A percentile compares a stretch with the other conserved stretches of the same genome.
Conservation (phyloP, 2,797 vertebrate species). For the Agapornis canus region DNA sequence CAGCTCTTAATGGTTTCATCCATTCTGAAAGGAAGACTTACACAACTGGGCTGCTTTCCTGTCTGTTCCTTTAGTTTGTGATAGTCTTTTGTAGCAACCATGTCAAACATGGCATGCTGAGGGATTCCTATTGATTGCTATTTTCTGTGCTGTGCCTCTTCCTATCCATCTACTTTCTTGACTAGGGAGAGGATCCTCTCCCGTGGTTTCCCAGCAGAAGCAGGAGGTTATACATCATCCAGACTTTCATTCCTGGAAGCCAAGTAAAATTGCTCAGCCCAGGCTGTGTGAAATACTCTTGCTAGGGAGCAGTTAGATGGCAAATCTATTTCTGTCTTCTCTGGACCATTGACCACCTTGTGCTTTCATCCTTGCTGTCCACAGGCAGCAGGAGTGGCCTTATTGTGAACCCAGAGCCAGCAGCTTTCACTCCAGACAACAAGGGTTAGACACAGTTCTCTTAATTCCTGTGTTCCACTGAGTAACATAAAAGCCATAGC, state of each 20-base stretch:
- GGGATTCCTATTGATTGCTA: neutral
- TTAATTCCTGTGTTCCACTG: neutral
- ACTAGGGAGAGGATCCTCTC: neutral
- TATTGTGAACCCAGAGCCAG: neutral
- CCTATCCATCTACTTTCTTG: neutral
- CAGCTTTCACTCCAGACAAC: neutral
- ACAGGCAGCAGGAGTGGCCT: neutral
- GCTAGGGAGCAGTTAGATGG: neutral
- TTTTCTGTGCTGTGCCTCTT: neutral
- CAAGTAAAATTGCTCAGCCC: too few relatives aligned
- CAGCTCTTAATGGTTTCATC: neutral
- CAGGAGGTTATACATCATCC: neutral
- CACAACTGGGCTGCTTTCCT: neutral
- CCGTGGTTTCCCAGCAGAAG: neutral
- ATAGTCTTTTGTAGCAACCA: accelerated
- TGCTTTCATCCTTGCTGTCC: neutral
- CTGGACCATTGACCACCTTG: neutral
- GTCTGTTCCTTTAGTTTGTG: neutral
- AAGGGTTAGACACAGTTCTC: neutral
- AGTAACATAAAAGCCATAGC: neutral
- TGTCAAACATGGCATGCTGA: neutral
- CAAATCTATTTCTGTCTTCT: neutral
- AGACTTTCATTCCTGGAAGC: neutral
- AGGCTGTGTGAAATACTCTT: neutral
- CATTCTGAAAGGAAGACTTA: neutral